Base-by-base conservation (phyloP, 2,113 vertebrate species). In the Arothron firmamentum region DNA sequence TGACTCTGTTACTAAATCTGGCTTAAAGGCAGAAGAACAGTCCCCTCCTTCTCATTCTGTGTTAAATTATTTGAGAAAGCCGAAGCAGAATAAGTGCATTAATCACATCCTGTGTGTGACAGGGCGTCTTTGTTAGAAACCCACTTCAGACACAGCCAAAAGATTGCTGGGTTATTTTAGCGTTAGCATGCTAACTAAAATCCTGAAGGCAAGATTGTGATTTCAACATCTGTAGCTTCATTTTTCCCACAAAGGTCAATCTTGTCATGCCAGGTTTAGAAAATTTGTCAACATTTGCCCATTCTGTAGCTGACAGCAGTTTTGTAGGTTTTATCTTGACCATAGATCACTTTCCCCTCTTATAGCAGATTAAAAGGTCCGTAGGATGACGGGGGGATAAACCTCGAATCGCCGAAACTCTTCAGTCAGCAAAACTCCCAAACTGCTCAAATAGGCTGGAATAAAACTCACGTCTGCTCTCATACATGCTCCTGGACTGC, bases 401-500 rank as follows among this genome's bases (percentile, higher is more conserved):
- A 17, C 43, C 43, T 3, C 17, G 43, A 17, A 1, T 17, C 43
- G 5, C 13, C 59, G 60, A 38, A 59, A 54, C 43, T 60, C 9
- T 23, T 0, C 70, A 12, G 16, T 62, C 59, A 65, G 45, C 52
- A 45, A 25, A 61, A 52, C 9, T 10, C 20, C 43, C 2, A 55
- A n/a, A 60, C 45, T 49, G 19, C 38, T 38, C 3, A 52, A 56
- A 62, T n/a, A 50, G 34, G 16, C 8, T 21, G 31, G 23, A 49
- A 47, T 28, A 25, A 57, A 91, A 98, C 97, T 99, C 87, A 99
- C 96, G 86, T 92, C 96, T 92, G 90, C 94, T 99, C 90, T 99
- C 97, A 87, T 99, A 99, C 95, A 99, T 98, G 91, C 95, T 99
- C 93, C 97, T 94, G 88, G 97, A 99, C 92, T 99, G 96, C 34